Evolutionary conservation across 1,140 invertebrate genomes (phyloP).

Genomic region (Hesperophylax magnus): DNA sequence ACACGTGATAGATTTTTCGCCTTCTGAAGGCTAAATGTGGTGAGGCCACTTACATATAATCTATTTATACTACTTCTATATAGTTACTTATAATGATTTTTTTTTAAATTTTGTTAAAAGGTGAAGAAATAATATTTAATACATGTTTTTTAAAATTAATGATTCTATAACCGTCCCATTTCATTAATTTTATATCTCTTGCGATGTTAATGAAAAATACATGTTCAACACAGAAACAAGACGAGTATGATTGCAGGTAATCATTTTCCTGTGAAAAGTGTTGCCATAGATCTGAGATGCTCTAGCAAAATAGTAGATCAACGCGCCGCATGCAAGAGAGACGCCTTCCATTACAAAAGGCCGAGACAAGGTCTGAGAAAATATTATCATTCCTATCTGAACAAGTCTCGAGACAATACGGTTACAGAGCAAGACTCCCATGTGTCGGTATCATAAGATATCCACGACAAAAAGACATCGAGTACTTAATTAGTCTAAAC

Average conservation of each 20-base stretch:
- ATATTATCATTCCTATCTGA: neutral
- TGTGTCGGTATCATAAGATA: neutral
- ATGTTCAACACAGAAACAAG: neutral
- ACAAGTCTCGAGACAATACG: constrained; percentile 5
- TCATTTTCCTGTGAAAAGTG: neutral
- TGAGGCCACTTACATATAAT: too few species aligned
- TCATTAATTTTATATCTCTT: too few species aligned
- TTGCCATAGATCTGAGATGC: neutral
- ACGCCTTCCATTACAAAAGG: constrained; percentile 3
- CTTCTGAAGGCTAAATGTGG: too few species aligned
- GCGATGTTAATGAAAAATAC: neutral
- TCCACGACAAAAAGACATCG: neutral
- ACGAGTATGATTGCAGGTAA: neutral
- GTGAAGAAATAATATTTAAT: too few species aligned
- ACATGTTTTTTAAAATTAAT: too few species aligned
- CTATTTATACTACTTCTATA: too few species aligned
- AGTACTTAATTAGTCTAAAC: neutral
- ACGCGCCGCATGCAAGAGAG: neutral
- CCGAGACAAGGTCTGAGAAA: constrained; percentile 25
- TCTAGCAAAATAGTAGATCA: too few species aligned
- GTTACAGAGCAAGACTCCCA: constrained; percentile 12
- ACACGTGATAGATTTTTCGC: too few species aligned
- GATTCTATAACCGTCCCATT: too few species aligned
- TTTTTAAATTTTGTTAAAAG: too few species aligned
- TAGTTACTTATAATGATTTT: too few species aligned